Base-by-base conservation (phyloP, 2,888 invertebrate species). In the Drosophila siamana region DNA sequence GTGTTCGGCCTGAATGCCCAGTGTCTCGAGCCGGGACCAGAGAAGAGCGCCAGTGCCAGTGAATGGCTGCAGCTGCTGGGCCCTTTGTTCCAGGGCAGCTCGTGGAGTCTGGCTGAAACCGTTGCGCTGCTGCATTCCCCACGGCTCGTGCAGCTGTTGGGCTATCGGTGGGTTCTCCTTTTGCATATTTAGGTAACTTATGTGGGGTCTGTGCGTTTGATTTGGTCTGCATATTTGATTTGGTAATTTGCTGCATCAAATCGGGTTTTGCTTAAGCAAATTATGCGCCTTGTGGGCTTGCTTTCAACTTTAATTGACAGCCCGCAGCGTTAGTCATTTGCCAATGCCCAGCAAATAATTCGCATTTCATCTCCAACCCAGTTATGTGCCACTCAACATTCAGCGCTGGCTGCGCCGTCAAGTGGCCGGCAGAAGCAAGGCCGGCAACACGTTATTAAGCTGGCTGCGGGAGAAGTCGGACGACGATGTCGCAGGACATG, bases 91-190 rank as follows among this genome's bases (percentile, higher is more conserved):
- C 75, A 87, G 62, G 82, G 87, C 2, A 81, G 78, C 33, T 24
- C 74, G 0, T 75, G 73, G 41, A 90, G 89, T 48, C 64, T 87
- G 43, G 4, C 78, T 11, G 80, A 87, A 16, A 89, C 88, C 0
- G 80, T 86, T 0, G 80, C 86, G 0, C 46, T 90, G 24, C 47
- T 90, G 22, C 90, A 90, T 55, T 78, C 90, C 2, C 85, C 90
- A 0, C 52, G 61, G 0, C 52, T 90, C 13, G 86, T 80, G 1
- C 46, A 79, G 6, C 33, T 90, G 4, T 75, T 89, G 0, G 63
- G 69, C 26, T 77, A 82, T 56, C 69, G 80, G 90, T 90, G 66
- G 64, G 77, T 64, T n/a, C n/a, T n/a, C n/a, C n/a, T n/a, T n/a
- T n/a, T n/a, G n/a, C n/a, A n/a, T n/a, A n/a, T n/a, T n/a, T n/a